phyloP scores from a whole-genome alignment of 2,888 invertebrate genomes.

The Athripsodes cinereus region DNA sequence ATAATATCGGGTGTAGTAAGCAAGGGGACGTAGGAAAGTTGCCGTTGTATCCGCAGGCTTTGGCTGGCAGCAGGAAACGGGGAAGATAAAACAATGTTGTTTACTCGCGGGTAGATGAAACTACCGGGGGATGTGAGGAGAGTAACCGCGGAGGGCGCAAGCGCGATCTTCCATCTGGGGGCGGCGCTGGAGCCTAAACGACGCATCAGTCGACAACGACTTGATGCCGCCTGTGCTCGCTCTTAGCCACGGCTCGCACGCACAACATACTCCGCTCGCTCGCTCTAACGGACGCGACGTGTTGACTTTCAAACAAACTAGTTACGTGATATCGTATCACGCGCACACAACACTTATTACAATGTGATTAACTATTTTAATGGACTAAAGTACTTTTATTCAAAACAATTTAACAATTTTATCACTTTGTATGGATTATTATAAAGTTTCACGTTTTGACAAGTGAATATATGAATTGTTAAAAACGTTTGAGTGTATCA shows the following conservation, averaged over 20 bases:
- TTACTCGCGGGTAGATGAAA: constrained; percentile 29
- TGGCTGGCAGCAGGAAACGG: constrained; percentile 11
- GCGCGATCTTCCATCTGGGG: constrained; percentile 35
- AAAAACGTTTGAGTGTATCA: no score
- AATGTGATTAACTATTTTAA: no score
- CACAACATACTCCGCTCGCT: neutral
- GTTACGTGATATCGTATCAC: neutral
- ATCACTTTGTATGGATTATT: no score
- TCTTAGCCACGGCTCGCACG: neutral
- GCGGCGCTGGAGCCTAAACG: constrained; percentile 35
- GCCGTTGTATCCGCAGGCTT: constrained; percentile 5
- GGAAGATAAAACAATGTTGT: constrained; percentile 22
- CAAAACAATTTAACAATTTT: no score
- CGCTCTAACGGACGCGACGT: neutral
- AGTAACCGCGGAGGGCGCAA: constrained; percentile 25
- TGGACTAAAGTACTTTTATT: no score
- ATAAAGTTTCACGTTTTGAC: no score
- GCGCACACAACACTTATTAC: neutral
- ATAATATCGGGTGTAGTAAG: neutral
- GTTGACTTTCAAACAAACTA: neutral
- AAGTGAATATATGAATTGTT: no score
- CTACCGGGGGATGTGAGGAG: constrained; percentile 6
- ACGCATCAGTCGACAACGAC: constrained; percentile 36
- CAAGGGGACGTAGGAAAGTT: neutral
- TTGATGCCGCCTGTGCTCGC: constrained; percentile 21